Conservation (phyloP, 2,113 vertebrate species). For the Oryzias woworae region DNA sequence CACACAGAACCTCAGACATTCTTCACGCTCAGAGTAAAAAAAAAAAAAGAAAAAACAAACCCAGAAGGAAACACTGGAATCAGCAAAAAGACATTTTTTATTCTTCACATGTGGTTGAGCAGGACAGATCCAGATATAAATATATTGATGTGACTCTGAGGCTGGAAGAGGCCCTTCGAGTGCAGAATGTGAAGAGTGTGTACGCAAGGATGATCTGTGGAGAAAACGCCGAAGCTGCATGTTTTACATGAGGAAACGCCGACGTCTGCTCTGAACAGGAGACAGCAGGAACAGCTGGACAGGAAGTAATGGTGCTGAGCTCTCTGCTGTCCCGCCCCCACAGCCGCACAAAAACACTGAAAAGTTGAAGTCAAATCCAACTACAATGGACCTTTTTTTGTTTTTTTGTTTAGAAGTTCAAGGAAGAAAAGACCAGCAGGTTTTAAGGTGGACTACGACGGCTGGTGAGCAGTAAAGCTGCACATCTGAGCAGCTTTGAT, state of each 20-base stretch:
- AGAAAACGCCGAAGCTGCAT: constrained; percentile 13
- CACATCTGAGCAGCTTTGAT: constrained; percentile 34
- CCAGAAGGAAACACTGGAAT: constrained; percentile 32
- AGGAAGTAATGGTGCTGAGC: constrained; percentile 58
- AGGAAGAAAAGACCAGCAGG: constrained; percentile 10
- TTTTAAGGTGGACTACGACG: constrained; percentile 27
- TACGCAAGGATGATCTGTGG: constrained; percentile 1
- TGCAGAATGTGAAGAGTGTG: constrained; percentile 5
- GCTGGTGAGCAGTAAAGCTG: not conserved
- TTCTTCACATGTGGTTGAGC: not conserved
- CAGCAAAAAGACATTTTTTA: constrained; percentile 26
- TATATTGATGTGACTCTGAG: constrained; percentile 37
- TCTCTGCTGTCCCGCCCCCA: not conserved
- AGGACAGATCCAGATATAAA: constrained; percentile 17
- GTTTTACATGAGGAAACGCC: constrained; percentile 53
- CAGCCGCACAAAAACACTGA: not conserved
- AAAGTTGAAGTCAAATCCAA: no score
- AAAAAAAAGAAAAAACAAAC: not conserved
- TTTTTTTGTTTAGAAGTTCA: no score
- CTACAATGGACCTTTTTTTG: no score
- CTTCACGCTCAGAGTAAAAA: not conserved
- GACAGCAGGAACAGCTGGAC: constrained; percentile 71
- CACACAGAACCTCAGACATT: constrained; percentile 20
- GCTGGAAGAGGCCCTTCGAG: constrained; percentile 26
- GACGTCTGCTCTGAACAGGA: constrained; percentile 53